Evolutionary conservation across 1,140 invertebrate species (phyloP), one percentile per base, ranked within the genome.

Genomic region (Kradibia gibbosae): DNA sequence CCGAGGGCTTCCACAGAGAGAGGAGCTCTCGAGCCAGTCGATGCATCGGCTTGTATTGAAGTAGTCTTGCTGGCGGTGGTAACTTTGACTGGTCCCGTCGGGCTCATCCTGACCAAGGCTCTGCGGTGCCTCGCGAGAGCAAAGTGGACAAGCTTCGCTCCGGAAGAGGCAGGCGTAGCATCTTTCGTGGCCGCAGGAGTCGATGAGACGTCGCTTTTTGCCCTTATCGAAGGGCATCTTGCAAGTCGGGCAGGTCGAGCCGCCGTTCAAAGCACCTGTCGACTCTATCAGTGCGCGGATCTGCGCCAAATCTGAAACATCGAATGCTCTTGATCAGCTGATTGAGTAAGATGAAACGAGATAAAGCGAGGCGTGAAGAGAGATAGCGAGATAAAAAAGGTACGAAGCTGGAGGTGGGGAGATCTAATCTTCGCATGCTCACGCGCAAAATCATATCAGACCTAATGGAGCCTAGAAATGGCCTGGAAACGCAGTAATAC

Each of bases 211-310:
- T 89, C 97, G 94, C 92, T 98, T 97, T 91, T 98, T 98, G 90
- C 97, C 97, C 91, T 97, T 97, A 91, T 98, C 97, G 92, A 98
- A 98, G 83, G 97, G 97, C 94, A 97, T 97, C 89, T 96, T 94
- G 92, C 96, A 96, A 88, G 95, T 95, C 77, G 95, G 95, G 91
- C 96, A 97, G 65, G 92, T 93, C 50, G 93, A 93, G 82, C 93
- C 93, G 50, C 93, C 93, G 57, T 89, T 91, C 2, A 93, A 90
- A 86, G 94, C 93, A 55, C 93, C 92, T 45, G 95, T 94, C 1
- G 93, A 92, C 84, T 95, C 94, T 75, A 94, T 90, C 82, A 94
- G 88, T 71, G 93, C 92, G 34, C 93, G 88, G 79, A 95, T 95
- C 70, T 95, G 95, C 82, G 95, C 94, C 83, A 96, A 92, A 93